phyloP scores from a whole-genome alignment of 2,888 invertebrate genomes.

The Amblyteles armatorius region DNA sequence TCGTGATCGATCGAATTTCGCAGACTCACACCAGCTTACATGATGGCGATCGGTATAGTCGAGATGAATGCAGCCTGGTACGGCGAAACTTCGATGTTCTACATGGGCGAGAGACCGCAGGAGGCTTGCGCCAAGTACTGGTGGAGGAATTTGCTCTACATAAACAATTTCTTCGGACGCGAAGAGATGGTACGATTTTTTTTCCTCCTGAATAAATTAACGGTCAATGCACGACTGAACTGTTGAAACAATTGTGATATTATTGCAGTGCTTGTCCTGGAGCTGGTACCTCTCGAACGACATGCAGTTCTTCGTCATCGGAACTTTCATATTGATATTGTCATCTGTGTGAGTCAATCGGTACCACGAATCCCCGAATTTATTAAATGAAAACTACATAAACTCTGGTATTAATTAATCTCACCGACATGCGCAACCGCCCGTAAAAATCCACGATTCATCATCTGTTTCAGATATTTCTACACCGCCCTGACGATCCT shows the following conservation, averaged over 20 bases:
- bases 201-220: background rate
- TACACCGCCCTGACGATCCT: constrained; percentile 78
- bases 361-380: background rate
- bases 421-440: background rate
- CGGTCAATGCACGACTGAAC: background rate
- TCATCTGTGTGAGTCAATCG: constrained; percentile 83
- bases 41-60: constrained; percentile 83
- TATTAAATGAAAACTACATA: background rate
- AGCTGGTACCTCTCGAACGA: constrained; percentile 86
- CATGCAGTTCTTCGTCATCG: constrained; percentile 85
- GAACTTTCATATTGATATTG: constrained; percentile 82
- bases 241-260: constrained; percentile 11
- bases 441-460: background rate
- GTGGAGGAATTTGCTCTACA: constrained; percentile 86
- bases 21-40: constrained; percentile 85
- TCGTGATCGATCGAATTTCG: background rate
- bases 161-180: constrained; percentile 85
- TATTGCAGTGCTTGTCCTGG: constrained; percentile 85
- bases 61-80: constrained; percentile 83
- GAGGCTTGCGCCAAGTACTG: constrained; percentile 85
- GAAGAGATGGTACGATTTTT: constrained; percentile 81
- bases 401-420: background rate
- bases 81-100: constrained; percentile 81
- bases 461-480: constrained; percentile 79
- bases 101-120: constrained; percentile 82